Base-by-base conservation (phyloP, 2,797 vertebrate genomes). In the Platyrinchus mystaceus region DNA sequence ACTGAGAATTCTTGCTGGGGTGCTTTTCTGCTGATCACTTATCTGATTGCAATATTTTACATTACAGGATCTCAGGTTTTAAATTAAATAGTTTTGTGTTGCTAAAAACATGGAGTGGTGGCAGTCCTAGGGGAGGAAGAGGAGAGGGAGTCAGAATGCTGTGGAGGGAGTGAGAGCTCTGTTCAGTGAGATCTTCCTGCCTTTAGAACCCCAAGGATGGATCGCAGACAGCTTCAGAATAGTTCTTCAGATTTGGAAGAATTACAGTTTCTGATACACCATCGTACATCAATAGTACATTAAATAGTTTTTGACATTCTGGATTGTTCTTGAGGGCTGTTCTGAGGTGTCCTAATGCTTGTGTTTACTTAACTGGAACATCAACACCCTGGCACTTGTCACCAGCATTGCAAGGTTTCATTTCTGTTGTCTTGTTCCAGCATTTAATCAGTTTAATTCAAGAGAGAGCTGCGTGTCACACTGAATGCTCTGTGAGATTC, bases 401-500 rank as follows among this genome's bases (percentile, higher is more conserved):
- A 90, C 41, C 52, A 15, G 66, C 71, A 6, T 39, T 63, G 69
- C 56, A 39, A 68, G 91, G 94, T 90, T 92, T 90, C 52, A 77
- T 93, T 93, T 77, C 74, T 79, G 74, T 87, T 79, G 78, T 82
- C 85, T 93, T 1, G 1, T 90, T 86, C n/a, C 83, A 79, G 67
- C 80, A 20, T 89, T 95, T 95, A 89, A 85, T 96, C 94, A 94
- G 78, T 94, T 92, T 80, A 87, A 89, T 90, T 92, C 64, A 74
- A 13, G 78, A 69, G 84, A 34, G 78, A 62, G 32, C 62, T 52
- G 60, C 20, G 1, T 90, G 78, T 90, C 88, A 64, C 67, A 17
- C 62, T 55, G 9, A 30, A 13, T 30, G 75, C 78, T 92, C 78
- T 37, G 16, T 7, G 81, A 71, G 84, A 89, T 76, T 70, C 49